Evolutionary conservation across 2,113 vertebrate species (phyloP).

Genomic region (Oryzias melastigma): DNA sequence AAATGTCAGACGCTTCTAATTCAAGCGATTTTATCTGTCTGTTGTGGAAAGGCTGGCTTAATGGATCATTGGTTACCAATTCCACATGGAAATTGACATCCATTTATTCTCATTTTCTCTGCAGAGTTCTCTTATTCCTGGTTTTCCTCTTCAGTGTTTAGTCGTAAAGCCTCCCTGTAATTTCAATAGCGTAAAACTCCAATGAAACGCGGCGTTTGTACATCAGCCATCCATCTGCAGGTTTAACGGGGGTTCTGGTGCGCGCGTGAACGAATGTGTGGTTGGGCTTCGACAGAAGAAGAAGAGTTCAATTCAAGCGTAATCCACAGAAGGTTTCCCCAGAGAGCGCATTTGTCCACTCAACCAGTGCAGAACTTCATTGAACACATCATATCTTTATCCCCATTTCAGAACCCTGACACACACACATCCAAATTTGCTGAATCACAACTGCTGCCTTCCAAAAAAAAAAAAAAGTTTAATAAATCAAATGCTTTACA

Average conservation of each 20-base stretch:
- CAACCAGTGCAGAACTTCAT: slow-evolving; percentile 61
- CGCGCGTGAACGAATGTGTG: background rate
- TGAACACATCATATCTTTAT: slow-evolving; percentile 60
- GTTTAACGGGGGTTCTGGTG: background rate
- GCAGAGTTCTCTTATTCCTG: slow-evolving; percentile 50
- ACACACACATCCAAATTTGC: slow-evolving; percentile 12
- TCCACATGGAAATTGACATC: slow-evolving; percentile 78
- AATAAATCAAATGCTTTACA: no score
- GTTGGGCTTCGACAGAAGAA: slow-evolving; percentile 5
- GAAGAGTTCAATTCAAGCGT: slow-evolving; percentile 54
- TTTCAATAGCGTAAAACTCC: slow-evolving; percentile 3
- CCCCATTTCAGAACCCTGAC: slow-evolving; percentile 26
- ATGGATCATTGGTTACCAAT: slow-evolving; percentile 80
- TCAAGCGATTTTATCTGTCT: slow-evolving; percentile 74
- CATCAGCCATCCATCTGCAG: background rate
- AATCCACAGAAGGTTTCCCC: slow-evolving; percentile 54
- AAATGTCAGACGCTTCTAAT: slow-evolving; percentile 80
- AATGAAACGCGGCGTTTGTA: background rate
- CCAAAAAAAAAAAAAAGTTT: background rate
- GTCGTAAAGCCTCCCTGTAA: slow-evolving; percentile 6
- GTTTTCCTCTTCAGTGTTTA: slow-evolving; percentile 24
- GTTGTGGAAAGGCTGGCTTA: slow-evolving; percentile 72
- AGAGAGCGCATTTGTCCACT: slow-evolving; percentile 62
- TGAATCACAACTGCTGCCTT: background rate
- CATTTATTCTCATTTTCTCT: slow-evolving; percentile 77